These are phyloP conservation scores for Teleogryllus oceanicus DNA, from an alignment of 2,888 invertebrate species.

Conservation along the genomic window DNA sequence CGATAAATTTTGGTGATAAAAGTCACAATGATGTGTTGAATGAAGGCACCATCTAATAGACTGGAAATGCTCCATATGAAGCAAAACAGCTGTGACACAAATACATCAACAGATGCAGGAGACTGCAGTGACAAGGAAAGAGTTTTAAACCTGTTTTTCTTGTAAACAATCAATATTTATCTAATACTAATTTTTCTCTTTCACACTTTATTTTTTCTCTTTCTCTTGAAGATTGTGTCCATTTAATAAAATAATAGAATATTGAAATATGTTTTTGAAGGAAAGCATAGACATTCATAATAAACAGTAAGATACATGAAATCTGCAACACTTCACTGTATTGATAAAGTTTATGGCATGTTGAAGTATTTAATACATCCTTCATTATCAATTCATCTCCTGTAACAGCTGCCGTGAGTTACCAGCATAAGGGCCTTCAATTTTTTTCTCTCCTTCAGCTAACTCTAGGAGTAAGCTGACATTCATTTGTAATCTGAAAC, in stretches of 20 bases:
- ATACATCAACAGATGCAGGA: neutral
- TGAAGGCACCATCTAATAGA: slow-evolving; percentile 9
- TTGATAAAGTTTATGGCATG: no score
- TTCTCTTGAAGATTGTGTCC: no score
- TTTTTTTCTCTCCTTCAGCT: slow-evolving; percentile 4
- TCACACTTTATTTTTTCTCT: no score
- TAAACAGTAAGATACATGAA: no score
- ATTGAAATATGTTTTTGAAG: no score
- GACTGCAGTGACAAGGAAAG: neutral
- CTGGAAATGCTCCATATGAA: neutral
- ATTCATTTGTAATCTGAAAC: neutral
- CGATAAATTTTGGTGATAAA: neutral
- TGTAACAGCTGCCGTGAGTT: neutral
- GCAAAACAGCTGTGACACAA: neutral
- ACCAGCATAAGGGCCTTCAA: neutral
- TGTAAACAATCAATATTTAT: no score
- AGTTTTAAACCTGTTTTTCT: no score
- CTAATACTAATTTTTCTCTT: no score
- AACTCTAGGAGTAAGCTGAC: neutral
- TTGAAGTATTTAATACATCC: no score
- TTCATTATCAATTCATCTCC: neutral
- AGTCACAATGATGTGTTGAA: neutral
- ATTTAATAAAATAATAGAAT: no score
- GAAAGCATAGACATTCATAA: no score
- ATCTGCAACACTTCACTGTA: no score